Conservation (phyloP, 35 echinoderm and acorn worm genomes). For the Heliocidaris tuberculata region DNA sequence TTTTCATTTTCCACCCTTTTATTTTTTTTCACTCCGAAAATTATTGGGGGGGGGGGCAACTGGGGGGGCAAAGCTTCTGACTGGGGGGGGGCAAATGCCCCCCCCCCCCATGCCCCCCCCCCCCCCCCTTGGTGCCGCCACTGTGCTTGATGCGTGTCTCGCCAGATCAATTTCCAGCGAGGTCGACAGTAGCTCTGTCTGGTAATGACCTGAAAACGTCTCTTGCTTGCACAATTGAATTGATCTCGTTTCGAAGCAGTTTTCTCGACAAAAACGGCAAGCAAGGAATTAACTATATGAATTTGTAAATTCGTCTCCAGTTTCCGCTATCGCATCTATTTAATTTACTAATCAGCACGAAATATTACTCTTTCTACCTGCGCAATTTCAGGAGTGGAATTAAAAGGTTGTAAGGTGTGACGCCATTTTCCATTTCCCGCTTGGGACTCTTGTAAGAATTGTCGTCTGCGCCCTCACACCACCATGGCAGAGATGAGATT, state of each 20-base stretch:
- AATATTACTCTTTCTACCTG: background rate
- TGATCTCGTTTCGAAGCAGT: background rate
- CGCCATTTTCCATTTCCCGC: background rate
- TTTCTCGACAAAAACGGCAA: background rate
- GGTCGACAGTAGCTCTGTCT: background rate
- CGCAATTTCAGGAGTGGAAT: background rate
- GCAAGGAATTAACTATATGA: background rate
- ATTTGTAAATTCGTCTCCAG: background rate
- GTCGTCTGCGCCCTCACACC: background rate
- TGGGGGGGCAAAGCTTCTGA: no score
- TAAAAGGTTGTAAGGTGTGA: background rate
- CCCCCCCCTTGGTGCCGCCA: no score
- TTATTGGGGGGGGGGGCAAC: no score
- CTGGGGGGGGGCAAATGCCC: no score
- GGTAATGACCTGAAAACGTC: background rate
- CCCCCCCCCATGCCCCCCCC: no score
- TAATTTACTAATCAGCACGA: background rate
- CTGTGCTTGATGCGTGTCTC: no score
- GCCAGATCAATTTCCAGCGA: no score
- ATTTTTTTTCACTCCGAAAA: no score
- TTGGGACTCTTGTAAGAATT: background rate
- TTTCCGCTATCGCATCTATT: background rate
- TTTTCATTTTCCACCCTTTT: no score
- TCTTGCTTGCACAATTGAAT: background rate
- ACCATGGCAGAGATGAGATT: background rate